Percentiles rank a stretch among this genome's conserved stretches.
Evolutionary conservation across 2,797 vertebrate species (phyloP).

Genomic region (Liparis tanakae): DNA sequence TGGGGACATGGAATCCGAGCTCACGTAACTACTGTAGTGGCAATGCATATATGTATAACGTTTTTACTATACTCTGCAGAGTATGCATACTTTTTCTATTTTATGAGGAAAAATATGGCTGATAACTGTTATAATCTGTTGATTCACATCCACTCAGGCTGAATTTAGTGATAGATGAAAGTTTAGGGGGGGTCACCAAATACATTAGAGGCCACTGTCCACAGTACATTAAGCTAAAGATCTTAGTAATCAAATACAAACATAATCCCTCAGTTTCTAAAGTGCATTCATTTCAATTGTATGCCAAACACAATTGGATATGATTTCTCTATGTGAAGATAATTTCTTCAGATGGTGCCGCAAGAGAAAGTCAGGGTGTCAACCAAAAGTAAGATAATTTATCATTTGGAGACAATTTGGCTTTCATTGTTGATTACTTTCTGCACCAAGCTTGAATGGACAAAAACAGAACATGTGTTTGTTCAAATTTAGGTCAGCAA

Average conservation of each 20-base stretch:
- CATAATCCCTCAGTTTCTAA: constrained; percentile 3
- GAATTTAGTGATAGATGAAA: background rate
- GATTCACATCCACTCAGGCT: background rate
- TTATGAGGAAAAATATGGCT: background rate
- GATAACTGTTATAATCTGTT: background rate
- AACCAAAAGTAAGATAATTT: background rate
- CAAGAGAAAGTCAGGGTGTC: background rate
- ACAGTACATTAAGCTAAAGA: background rate
- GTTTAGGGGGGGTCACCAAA: background rate
- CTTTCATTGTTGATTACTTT: background rate
- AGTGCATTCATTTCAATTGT: background rate
- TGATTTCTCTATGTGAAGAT: background rate
- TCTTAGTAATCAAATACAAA: background rate
- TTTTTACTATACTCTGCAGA: no score
- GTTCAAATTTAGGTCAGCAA: constrained; percentile 23
- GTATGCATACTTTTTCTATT: background rate
- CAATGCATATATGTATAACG: background rate
- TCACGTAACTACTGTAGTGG: background rate
- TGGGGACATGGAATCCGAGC: no score
- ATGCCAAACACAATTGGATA: background rate
- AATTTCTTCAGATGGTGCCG: background rate
- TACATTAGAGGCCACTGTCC: background rate
- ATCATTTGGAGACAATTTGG: background rate
- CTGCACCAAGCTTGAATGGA: background rate
- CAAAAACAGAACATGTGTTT: no score